Evolutionary conservation across 2,888 invertebrate genomes (phyloP).

Genomic region (Cerastis rubricosa): DNA sequence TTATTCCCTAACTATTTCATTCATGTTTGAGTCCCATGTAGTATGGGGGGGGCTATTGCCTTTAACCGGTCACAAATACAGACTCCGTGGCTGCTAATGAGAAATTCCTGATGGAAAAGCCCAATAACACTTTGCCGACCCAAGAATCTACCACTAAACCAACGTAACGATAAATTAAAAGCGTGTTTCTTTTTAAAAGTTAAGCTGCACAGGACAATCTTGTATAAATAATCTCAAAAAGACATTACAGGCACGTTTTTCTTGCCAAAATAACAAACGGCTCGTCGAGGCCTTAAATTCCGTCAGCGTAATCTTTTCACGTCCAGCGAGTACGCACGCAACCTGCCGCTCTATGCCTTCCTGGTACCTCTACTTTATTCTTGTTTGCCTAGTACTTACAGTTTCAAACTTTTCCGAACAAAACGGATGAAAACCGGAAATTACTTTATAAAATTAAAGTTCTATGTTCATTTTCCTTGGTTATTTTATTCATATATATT

Average conservation of each 20-base stretch:
- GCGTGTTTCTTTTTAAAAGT: not conserved
- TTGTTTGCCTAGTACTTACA: conserved; percentile 41
- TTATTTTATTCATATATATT: not conserved
- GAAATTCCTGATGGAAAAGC: not conserved
- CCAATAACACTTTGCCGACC: not conserved
- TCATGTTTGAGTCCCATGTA: not conserved
- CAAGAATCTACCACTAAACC: not conserved
- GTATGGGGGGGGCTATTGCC: not conserved
- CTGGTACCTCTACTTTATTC: conserved; percentile 34
- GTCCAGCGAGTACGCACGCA: conserved; percentile 54
- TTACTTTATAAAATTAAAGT: not conserved
- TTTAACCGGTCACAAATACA: not conserved
- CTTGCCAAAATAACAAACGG: conserved; percentile 42
- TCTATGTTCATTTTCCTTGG: not conserved
- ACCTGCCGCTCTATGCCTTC: conserved; percentile 18
- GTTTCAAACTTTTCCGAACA: conserved; percentile 14
- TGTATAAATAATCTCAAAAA: conserved; percentile 25
- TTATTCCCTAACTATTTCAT: no score
- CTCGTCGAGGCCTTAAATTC: conserved; percentile 36
- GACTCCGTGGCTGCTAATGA: not conserved
- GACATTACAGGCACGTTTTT: conserved; percentile 37
- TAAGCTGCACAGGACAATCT: not conserved
- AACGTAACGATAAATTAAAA: not conserved
- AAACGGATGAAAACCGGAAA: conserved; percentile 35
- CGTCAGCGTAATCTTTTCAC: conserved; percentile 44